Evolutionary conservation across 2,797 vertebrate genomes (phyloP).

Genomic region (Macropus fuliginosus): DNA sequence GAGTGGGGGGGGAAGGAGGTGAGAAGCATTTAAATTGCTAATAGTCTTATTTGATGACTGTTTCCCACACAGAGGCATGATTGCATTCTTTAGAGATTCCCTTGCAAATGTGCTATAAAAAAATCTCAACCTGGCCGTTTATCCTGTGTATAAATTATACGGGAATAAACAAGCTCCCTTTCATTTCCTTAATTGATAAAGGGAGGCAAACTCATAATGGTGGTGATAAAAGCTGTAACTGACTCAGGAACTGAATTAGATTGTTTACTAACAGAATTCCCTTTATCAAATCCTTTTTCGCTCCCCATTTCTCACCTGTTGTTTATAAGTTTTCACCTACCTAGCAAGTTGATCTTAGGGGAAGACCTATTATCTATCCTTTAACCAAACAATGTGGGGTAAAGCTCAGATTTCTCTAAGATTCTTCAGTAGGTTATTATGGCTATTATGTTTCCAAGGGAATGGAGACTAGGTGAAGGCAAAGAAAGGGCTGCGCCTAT

Average conservation of each 20-base stretch:
- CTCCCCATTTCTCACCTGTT: constrained; percentile 39
- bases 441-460: constrained; percentile 21
- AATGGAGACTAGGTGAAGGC: background rate
- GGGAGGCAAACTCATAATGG: constrained; percentile 52
- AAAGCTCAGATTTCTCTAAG: background rate
- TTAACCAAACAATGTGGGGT: background rate
- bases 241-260: constrained; percentile 61
- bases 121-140: constrained; percentile 56
- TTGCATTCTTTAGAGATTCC: constrained; percentile 68
- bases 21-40: constrained; percentile 63
- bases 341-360: background rate
- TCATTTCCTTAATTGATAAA: constrained; percentile 70
- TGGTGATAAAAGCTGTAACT: constrained; percentile 51
- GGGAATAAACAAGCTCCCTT: constrained; percentile 54
- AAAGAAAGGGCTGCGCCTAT: background rate
- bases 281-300: constrained; percentile 24
- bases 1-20: background rate
- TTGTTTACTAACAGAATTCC: constrained; percentile 40
- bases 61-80: constrained; percentile 59
- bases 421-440: background rate
- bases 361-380: background rate
- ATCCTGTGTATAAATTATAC: constrained; percentile 68
- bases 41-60: constrained; percentile 49
- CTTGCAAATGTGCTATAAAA: constrained; percentile 58
- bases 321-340: constrained; percentile 5